Evolutionary conservation across 2,797 vertebrate species (phyloP), one percentile per base, ranked within the genome.

Genomic region (Clarias fuscus): DNA sequence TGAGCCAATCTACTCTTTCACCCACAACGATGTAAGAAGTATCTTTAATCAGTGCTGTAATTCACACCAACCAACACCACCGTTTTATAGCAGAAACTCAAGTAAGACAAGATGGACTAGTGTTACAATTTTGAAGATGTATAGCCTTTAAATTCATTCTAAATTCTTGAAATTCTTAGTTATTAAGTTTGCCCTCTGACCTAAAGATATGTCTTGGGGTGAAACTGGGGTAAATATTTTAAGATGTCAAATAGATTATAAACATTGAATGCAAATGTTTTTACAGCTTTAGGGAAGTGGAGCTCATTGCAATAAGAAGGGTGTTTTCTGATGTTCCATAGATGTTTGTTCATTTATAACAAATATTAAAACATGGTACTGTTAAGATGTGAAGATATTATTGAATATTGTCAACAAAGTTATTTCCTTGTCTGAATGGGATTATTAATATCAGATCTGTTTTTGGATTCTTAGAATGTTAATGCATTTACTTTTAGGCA

Each of bases 1-100:
- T 0, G 91, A 88, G 0, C 95, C 94, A 0, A 0, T 90, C 1
- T 92, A 94, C 24, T 85, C 18, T 62, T 95, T 98, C 88, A 83
- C 0, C 0, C 6, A 86, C 1, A 0, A 3, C 0, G 0, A 20
- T 0, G 95, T 95, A 92, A 94, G 90, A 83, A 77, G 53, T n/a
- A 30, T 68, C 5, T 76, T 40, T 33, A 10, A 58, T 17, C 3
- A 64, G 43, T 70, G 68, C 22, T 53, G 17, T 24, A 33, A 30
- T 70, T 59, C 8, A 4, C 24, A 37, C n/a, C 11, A 24, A 37
- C 24, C 5, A 58, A 61, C 37, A 61, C 10, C 22, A 20, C 10
- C 3, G 10, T 61, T 61, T 37, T 78, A 33, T 53, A 24, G 70
- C 2, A 24, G 20, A 24, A 72, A 27, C 43, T 76, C 14, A 30